Conservation (phyloP, 2,888 invertebrate genomes). For the Mantis religiosa region DNA sequence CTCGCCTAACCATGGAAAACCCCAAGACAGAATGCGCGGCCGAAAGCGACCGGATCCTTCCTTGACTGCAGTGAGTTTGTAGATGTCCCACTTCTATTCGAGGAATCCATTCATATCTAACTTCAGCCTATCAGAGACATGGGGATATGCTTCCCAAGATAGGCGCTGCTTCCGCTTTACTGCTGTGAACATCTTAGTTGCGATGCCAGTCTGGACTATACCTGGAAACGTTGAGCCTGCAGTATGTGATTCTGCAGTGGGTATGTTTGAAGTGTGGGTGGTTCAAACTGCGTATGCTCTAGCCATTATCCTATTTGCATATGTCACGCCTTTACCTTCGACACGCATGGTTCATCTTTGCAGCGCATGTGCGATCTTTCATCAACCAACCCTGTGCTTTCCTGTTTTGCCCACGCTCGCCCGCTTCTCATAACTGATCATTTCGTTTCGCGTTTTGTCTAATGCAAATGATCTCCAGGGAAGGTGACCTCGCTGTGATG, state of each 20-base stretch:
- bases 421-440: background rate
- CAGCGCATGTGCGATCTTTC: background rate
- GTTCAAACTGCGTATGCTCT: background rate
- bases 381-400: background rate
- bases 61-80: too few relatives aligned
- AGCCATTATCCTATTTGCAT: background rate
- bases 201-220: too few relatives aligned
- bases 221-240: too few relatives aligned
- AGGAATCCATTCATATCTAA: too few relatives aligned
- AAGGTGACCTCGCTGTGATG: background rate
- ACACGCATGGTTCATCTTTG: background rate
- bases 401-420: background rate
- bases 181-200: too few relatives aligned
- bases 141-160: too few relatives aligned
- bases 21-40: too few relatives aligned
- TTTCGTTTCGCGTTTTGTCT: background rate
- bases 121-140: too few relatives aligned
- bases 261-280: background rate
- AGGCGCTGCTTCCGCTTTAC: too few relatives aligned
- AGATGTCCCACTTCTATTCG: too few relatives aligned
- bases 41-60: too few relatives aligned
- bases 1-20: too few relatives aligned
- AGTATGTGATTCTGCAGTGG: background rate
- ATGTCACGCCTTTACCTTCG: background rate
- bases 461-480: background rate